These are phyloP conservation scores for Pelodytes ibericus DNA, from an alignment of 2,797 vertebrate genomes.

Conservation along the genomic window DNA sequence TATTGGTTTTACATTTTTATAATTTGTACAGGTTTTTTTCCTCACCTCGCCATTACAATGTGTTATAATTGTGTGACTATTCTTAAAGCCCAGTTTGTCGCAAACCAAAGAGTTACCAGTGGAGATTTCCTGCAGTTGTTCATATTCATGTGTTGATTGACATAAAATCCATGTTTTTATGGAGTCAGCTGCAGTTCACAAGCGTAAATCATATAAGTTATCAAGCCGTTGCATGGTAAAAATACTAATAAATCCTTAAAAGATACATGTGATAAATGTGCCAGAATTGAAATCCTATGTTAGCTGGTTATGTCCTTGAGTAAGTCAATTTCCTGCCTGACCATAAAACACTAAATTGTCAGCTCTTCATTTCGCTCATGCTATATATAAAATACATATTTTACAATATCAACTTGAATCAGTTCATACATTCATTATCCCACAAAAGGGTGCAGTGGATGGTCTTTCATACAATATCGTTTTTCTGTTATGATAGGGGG, in stretches of 20 bases:
- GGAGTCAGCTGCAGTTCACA: conserved; percentile 40
- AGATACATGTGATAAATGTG: background rate
- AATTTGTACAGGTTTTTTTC: background rate
- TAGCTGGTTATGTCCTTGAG: background rate
- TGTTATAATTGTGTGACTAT: conserved; percentile 25
- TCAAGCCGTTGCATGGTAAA: background rate
- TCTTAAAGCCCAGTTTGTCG: conserved; percentile 34
- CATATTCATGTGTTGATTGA: conserved; percentile 42
- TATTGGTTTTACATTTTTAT: conserved; percentile 18
- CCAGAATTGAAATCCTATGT: background rate
- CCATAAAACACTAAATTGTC: background rate
- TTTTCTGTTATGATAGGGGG: too few relatives aligned
- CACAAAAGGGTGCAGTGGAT: too few relatives aligned
- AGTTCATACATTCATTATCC: too few relatives aligned
- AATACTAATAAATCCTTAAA: background rate
- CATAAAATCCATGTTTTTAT: conserved; percentile 51
- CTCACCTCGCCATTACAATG: background rate
- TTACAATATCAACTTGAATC: background rate
- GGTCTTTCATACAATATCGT: too few relatives aligned
- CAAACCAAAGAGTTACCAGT: conserved; percentile 39
- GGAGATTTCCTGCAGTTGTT: conserved; percentile 40
- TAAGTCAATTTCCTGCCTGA: background rate
- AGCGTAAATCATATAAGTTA: conserved; percentile 33
- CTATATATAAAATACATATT: background rate
- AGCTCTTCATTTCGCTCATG: background rate